Base-by-base conservation (phyloP, 2,113 vertebrate genomes). In the Ardeotis arabs region DNA sequence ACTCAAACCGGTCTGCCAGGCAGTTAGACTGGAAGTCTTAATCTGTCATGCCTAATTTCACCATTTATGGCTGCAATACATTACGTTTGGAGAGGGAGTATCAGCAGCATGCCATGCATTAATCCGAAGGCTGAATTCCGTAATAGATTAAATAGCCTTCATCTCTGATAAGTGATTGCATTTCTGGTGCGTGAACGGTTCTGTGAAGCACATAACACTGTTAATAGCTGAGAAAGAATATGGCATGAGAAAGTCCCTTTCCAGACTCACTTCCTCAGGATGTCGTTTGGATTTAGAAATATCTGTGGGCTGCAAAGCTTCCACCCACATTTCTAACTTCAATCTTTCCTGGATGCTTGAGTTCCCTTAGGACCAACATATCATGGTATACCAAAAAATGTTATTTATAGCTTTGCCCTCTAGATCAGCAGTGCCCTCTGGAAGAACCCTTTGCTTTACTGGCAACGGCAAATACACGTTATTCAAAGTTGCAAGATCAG, bases 181-280 rank as follows among this genome's bases (percentile, higher is more conserved):
- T 93, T 88, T 95, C 87, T 96, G 64, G 66, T 85, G 67, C 56
- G 49, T 64, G 75, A 90, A 55, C 82, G 77, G 84, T 80, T 22
- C 91, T 70, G 52, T 0, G 4, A 85, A 94, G 75, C 50, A 58
- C 70, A 92, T 17, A 93, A 29, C 2, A 6, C 63, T 41, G 73
- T 86, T 66, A 91, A 90, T 83, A 85, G 81, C 81, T 90, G 83
- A 87, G 83, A 89, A 96, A 96, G 72, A 78, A 82, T 45, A 75
- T 60, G 90, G 85, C 72, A 56, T 85, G 88, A 93, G 94, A 97
- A 97, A 96, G 74, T 86, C 87, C 55, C 80, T 92, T 96, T 68
- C 50, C 90, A 89, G 90, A 93, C 85, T 93, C 64, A 85, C 78
- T 96, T 98, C 97, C 95, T 95, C 90, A 95, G 95, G 94, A 97